These are phyloP conservation scores for Crotalus horridus DNA, from an alignment of 2,113 vertebrate genomes.

Conservation along the genomic window DNA sequence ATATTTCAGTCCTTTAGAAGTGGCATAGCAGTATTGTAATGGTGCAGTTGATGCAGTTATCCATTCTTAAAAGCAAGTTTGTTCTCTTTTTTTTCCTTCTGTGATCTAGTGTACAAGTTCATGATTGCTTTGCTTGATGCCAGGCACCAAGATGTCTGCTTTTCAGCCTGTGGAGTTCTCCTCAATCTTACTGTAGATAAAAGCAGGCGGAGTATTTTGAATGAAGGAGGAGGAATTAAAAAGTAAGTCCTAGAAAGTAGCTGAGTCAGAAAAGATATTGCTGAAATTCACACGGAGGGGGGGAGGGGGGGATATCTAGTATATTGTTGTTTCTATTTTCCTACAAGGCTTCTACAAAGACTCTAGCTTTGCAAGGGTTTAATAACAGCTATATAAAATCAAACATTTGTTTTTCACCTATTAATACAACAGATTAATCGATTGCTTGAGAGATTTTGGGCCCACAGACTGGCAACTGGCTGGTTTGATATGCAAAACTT, in stretches of 20 bases:
- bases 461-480: conserved; percentile 90
- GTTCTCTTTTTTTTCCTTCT: conserved; percentile 17
- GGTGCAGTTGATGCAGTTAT: rapidly evolving
- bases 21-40: not conserved
- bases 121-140: conserved; percentile 84
- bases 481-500: conserved; percentile 85
- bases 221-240: conserved; percentile 74
- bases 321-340: not conserved
- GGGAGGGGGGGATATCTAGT: not conserved
- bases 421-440: conserved; percentile 76
- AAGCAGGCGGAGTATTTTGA: conserved; percentile 68
- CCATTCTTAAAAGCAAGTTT: not conserved
- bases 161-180: conserved; percentile 91
- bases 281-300: not conserved
- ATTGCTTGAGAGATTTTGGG: conserved; percentile 88
- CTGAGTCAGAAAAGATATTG: not conserved
- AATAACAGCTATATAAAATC: not conserved
- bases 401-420: not conserved
- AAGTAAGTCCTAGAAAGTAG: conserved; percentile 76
- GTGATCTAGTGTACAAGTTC: conserved; percentile 82
- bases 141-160: conserved; percentile 86
- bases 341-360: not conserved
- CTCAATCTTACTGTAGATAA: conserved; percentile 84
- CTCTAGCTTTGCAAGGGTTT: not conserved
- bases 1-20: not conserved